These are phyloP conservation scores for Bucorvus abyssinicus DNA, from an alignment of 2,797 vertebrate species.

Conservation along the genomic window DNA sequence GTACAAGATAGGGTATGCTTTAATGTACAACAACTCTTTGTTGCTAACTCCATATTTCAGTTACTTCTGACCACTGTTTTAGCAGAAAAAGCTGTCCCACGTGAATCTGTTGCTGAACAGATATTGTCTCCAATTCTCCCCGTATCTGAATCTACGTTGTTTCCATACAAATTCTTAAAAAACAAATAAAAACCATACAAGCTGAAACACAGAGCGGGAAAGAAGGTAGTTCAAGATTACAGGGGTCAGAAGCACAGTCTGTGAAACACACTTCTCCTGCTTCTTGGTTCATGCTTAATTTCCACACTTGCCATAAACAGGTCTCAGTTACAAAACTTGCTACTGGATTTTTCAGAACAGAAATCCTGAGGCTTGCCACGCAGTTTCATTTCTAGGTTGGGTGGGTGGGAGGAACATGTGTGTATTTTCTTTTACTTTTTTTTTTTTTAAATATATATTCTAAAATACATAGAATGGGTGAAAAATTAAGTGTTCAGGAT, in stretches of 20 bases:
- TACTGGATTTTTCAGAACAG: background rate
- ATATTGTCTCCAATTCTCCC: background rate
- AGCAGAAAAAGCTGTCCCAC: background rate
- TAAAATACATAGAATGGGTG: background rate
- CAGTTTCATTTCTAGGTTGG: background rate
- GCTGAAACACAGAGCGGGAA: background rate
- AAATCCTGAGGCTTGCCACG: background rate
- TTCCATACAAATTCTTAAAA: background rate
- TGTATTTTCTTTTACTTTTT: background rate
- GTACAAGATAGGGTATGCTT: background rate
- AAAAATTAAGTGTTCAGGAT: slow-evolving; percentile 3
- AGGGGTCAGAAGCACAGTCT: background rate
- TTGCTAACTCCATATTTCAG: background rate
- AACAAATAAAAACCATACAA: background rate
- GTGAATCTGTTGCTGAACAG: background rate
- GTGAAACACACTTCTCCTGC: background rate
- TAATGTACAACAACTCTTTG: background rate
- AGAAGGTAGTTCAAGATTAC: background rate
- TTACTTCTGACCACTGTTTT: background rate
- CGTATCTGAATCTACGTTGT: background rate
- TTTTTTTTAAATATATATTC: background rate
- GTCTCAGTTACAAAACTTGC: background rate
- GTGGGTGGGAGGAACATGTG: fast-evolving
- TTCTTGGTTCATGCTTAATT: background rate
- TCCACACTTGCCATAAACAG: background rate